phyloP scores from a whole-genome alignment of 2,797 vertebrate genomes.

The Thripadectes ignobilis region DNA sequence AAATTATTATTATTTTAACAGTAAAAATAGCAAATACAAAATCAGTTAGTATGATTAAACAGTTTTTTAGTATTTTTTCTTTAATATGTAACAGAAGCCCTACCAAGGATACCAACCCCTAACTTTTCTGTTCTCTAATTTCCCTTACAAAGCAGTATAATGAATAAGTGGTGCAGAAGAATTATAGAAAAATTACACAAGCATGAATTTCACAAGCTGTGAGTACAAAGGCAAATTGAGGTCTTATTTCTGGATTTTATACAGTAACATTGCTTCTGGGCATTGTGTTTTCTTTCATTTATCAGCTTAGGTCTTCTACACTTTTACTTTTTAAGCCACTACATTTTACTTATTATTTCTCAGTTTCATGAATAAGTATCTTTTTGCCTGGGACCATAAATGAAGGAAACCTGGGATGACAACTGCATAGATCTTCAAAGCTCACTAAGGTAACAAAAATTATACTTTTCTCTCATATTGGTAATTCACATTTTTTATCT shows the following conservation, averaged over 20 bases:
- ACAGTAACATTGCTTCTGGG: neutral
- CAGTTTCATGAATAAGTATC: neutral
- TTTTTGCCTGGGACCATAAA: neutral
- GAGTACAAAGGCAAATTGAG: neutral
- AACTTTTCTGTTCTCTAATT: neutral
- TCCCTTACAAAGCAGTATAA: neutral
- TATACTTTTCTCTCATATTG: neutral
- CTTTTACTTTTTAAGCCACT: neutral
- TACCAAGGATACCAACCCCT: neutral
- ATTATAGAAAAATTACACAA: neutral
- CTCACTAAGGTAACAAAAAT: neutral
- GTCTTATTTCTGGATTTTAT: neutral
- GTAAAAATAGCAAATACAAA: neutral
- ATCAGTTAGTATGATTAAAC: neutral
- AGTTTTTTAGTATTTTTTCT: neutral
- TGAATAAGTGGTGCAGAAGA: neutral
- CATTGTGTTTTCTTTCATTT: neutral
- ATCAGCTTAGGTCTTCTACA: neutral
- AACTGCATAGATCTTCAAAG: neutral
- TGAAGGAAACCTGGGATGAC: neutral
- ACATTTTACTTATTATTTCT: neutral
- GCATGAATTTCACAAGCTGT: neutral
- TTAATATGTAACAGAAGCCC: neutral
- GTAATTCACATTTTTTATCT: neutral
- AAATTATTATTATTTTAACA: neutral